Base-by-base conservation (phyloP, 2,888 invertebrate genomes). In the Pardosa pseudoannulata region DNA sequence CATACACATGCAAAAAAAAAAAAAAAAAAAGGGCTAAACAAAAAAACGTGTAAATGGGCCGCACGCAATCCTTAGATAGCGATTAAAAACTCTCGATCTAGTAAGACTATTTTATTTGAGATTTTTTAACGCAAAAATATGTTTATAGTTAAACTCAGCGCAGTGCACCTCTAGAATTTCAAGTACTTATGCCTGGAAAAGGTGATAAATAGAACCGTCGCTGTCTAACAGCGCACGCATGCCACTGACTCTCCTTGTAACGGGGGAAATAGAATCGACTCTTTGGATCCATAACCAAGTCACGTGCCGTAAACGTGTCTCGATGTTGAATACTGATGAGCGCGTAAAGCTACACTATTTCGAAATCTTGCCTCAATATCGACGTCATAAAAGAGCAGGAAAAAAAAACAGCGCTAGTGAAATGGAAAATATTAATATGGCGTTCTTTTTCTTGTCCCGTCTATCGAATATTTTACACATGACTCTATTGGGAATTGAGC, bases 271-370 rank as follows among this genome's bases (percentile, higher is more conserved):
- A 46, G 41, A 46, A 46, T 46, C 41, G 41, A 46, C 41, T 6
- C 9, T 46, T 46, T 79, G 46, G 56, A 50, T 64, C 56, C 76
- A 71, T 83, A 76, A 76, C 76, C 64, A 71, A 31, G 76, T 76
- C 82, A 83, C 82, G 82, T 82, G 82, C 76, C 64, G 32, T n/a
- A 82, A 76, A 82, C 82, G 82, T 83, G 82, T 76, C 76, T 64
- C 82, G 62, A 46, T 71, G 64, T 28, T 56, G 46, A 65, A 76
- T 83, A 76, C 82, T 83, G 76, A 83, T 83, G 82, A 76, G 76
- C 74, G 68, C n/a, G n/a, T 31, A 31, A 68, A 46, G 65, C 73
- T 29, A 29, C 65, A 46, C 31, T 56, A 46, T 46, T 46, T 46
- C 16, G 41, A 13, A 11, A n/a, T 46, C 9, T 11, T 46, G 9